Evolutionary conservation across 2,797 vertebrate species (phyloP), one percentile per base, ranked within the genome.

Genomic region (Pangasius macronema): DNA sequence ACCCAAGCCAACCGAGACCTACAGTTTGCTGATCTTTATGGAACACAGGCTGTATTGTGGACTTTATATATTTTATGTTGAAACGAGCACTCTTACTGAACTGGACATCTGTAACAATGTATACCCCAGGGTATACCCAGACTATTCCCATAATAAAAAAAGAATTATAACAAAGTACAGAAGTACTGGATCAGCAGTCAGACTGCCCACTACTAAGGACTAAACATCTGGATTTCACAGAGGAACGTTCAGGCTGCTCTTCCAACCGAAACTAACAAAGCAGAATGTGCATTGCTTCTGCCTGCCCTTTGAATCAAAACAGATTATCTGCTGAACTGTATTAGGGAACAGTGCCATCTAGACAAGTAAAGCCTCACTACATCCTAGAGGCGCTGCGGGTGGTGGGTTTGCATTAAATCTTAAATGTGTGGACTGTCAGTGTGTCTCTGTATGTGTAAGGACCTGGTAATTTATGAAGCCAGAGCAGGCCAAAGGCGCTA

Each of bases 291-390:
- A n/a, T 20, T 2, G 51, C 63, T 65, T 83, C 67, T 73, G 13
- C 85, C 75, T 87, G 68, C 57, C 11, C 22, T 84, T 36, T 68
- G 82, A 82, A 75, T 82, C 70, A 85, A 65, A 85, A 84, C 77
- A 83, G 70, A 82, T 14, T 49, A 86, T 79, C 81, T 85, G 84
- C 27, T 79, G n/a, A 55, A 82, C 80, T 36, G 67, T 70, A 42
- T 89, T 67, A 83, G 51, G 83, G 14, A 89, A 90, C 57, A 91
- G 88, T 83, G 88, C 88, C 88, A 90, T 90, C 90, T 89, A 89
- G 85, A 36, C 70, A 72, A 70, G 55, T 49, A 75, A 75, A 72
- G 30, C 61, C 18, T 82, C 68, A 91, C 42, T 89, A 72, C 86
- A 90, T 18, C 27, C 53, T 27, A 22, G 20, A 53, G 20, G 20